Percentiles rank a stretch among this genome's conserved stretches.
Evolutionary conservation across 2,113 vertebrate genomes (phyloP).

Genomic region (Pygoscelis adeliae): DNA sequence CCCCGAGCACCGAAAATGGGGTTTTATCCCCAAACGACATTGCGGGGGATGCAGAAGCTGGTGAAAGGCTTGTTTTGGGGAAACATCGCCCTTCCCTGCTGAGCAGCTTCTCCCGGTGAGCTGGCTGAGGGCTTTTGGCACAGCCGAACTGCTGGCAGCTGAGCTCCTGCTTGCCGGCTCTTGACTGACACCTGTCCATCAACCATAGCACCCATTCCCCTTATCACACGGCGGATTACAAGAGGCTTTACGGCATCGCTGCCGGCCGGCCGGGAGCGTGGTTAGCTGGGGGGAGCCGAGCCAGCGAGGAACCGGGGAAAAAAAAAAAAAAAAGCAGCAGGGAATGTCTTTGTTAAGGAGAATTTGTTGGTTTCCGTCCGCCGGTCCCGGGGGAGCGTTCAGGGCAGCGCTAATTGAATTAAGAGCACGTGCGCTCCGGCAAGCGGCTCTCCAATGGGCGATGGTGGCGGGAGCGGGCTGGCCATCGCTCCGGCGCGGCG

Average conservation of each 20-base stretch:
- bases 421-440: conserved; percentile 74
- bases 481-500: conserved; percentile 67
- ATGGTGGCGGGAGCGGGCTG: conserved; percentile 42
- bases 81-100: neutral
- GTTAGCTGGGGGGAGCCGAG: conserved; percentile 49
- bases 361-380: conserved; percentile 65
- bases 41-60: neutral
- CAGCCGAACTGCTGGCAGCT: neutral
- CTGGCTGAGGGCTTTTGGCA: neutral
- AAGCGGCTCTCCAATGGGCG: neutral
- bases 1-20: fast-evolving
- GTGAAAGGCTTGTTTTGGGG: too few relatives aligned
- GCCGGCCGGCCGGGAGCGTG: neutral
- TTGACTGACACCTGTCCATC: neutral
- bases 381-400: conserved; percentile 83
- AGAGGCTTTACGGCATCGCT: neutral
- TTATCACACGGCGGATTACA: fast-evolving
- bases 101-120: neutral
- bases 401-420: conserved; percentile 92
- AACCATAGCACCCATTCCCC: neutral
- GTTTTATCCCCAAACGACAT: fast-evolving
- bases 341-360: conserved; percentile 86
- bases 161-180: neutral
- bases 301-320: conserved; percentile 74
- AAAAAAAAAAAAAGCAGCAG: conserved; percentile 36